Evolutionary conservation across 1,140 invertebrate genomes (phyloP).

Genomic region (Drosophila parvula): DNA sequence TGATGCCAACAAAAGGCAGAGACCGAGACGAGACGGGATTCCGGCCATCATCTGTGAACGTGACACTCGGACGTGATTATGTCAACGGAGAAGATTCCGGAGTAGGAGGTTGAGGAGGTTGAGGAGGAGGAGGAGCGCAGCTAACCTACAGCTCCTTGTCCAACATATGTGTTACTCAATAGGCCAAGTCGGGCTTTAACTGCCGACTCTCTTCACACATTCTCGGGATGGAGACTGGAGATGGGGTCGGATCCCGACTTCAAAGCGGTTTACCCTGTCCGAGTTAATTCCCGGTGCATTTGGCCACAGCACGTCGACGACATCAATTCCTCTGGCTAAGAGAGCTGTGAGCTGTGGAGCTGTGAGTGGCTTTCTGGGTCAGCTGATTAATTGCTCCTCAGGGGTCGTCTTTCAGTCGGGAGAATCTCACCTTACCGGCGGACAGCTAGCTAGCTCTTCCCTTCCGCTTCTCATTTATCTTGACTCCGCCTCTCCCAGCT

Average conservation of each 20-base stretch:
- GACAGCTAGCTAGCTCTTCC: neutral
- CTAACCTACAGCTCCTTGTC: conserved; percentile 3
- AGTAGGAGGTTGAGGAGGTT: conserved; percentile 22
- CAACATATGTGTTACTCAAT: conserved; percentile 66
- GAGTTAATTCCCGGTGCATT: conserved; percentile 66
- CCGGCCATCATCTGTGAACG: conserved; percentile 60
- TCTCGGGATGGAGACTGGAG: conserved; percentile 6
- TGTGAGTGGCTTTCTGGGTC: conserved; percentile 57
- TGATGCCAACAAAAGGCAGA: conserved; percentile 74
- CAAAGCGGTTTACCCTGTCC: conserved; percentile 46
- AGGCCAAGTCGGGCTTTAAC: conserved; percentile 67
- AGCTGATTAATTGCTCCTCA: conserved; percentile 69
- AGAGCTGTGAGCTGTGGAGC: conserved; percentile 13
- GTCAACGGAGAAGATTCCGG: conserved; percentile 55
- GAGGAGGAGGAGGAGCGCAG: conserved; percentile 3
- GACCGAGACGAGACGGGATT: conserved; percentile 37
- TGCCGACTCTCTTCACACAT: conserved; percentile 53
- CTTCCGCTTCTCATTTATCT: conserved; percentile 59
- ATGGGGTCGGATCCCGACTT: conserved; percentile 12
- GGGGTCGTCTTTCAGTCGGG: conserved; percentile 24
- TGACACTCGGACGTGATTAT: conserved; percentile 80
- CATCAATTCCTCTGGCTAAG: conserved; percentile 26
- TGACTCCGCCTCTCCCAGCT: neutral
- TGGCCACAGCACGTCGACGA: conserved; percentile 50
- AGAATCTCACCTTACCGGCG: conserved; percentile 12